phyloP scores from a whole-genome alignment of 2,113 vertebrate genomes.

The Paedocypris sp. region DNA sequence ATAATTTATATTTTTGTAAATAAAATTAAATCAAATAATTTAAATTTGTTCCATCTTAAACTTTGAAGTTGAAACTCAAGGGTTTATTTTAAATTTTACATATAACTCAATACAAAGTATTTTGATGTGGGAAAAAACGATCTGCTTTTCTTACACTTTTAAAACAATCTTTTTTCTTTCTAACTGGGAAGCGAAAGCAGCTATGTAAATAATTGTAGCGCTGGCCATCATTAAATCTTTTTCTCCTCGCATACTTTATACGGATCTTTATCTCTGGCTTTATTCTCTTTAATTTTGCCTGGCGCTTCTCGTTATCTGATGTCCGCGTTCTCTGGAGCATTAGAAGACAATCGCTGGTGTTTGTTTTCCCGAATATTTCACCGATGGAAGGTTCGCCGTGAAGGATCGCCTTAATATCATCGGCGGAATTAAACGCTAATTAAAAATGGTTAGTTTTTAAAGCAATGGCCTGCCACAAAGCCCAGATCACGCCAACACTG shows the following conservation, averaged over 20 bases:
- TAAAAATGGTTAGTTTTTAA: conserved; percentile 98
- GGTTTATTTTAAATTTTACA: no score
- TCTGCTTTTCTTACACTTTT: no score
- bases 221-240: background rate
- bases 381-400: conserved; percentile 59
- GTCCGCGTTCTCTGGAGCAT: conserved; percentile 43
- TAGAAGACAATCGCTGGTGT: conserved; percentile 56
- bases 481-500: conserved; percentile 97
- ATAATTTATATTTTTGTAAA: no score
- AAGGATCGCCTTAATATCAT: conserved; percentile 82
- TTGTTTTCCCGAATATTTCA: conserved; percentile 49
- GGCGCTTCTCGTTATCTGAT: background rate
- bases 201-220: no score
- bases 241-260: conserved; percentile 19
- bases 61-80: no score
- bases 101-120: no score
- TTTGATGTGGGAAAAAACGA: no score
- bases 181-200: no score
- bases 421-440: conserved; percentile 94
- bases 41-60: no score
- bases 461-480: conserved; percentile 97
- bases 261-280: conserved; percentile 1
- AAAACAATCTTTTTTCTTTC: no score
- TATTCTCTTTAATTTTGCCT: background rate
- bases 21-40: no score